Percentiles rank a stretch among this genome's conserved stretches.
Evolutionary conservation across 2,888 invertebrate species (phyloP).

Genomic region (Caenorhabditis becei): DNA sequence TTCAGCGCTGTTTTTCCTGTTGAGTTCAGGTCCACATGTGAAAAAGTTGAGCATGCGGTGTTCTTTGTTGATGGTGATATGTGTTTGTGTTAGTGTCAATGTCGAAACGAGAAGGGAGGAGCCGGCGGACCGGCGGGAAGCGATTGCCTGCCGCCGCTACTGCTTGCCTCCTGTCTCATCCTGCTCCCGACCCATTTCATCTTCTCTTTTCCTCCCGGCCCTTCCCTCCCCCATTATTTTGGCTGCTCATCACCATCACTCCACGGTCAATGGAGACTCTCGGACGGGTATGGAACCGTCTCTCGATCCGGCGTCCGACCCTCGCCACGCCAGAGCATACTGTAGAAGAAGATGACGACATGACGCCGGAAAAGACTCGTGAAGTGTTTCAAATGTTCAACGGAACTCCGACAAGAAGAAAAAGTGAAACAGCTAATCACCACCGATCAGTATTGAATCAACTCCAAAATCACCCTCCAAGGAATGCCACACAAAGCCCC

Average conservation of each 20-base stretch:
- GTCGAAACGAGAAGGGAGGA: slow-evolving; percentile 53
- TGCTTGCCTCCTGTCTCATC: slow-evolving; percentile 39
- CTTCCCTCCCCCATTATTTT: slow-evolving; percentile 35
- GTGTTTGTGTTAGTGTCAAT: slow-evolving; percentile 62
- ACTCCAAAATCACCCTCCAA: slow-evolving; percentile 47
- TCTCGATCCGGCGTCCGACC: slow-evolving; percentile 65
- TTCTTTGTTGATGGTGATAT: slow-evolving; percentile 53
- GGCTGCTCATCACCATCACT: slow-evolving; percentile 30
- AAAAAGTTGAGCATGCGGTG: slow-evolving; percentile 41
- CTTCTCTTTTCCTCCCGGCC: slow-evolving; percentile 29
- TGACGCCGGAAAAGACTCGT: slow-evolving; percentile 65
- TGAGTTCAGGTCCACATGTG: slow-evolving; percentile 22
- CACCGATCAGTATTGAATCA: slow-evolving; percentile 46
- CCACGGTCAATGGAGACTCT: slow-evolving; percentile 62
- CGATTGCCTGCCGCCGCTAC: slow-evolving; percentile 43
- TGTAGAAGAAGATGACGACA: slow-evolving; percentile 51
- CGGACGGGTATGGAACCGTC: slow-evolving; percentile 67
- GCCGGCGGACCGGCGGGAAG: slow-evolving; percentile 48
- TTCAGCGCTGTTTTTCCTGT: neutral
- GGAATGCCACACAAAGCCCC: slow-evolving; percentile 47
- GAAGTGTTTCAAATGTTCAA: slow-evolving; percentile 74
- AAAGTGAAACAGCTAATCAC: slow-evolving; percentile 42
- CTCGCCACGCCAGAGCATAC: slow-evolving; percentile 31
- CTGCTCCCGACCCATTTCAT: slow-evolving; percentile 44
- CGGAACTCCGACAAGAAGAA: slow-evolving; percentile 44